phyloP scores from a whole-genome alignment of 2,113 vertebrate genomes.

The Gambusia affinis region DNA sequence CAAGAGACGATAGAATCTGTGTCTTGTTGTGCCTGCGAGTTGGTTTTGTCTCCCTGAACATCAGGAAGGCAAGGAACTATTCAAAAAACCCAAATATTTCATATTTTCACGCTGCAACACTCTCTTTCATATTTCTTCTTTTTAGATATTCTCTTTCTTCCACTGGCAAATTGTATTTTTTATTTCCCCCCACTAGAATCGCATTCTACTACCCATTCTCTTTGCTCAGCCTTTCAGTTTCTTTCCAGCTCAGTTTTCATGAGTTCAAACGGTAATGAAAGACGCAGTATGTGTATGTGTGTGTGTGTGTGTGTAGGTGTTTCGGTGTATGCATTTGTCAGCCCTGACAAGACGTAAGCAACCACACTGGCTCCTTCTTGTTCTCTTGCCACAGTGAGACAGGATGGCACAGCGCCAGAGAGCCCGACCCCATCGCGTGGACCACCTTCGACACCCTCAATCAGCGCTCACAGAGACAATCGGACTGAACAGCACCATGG shows the following conservation, averaged over 20 bases:
- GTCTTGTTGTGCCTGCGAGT: conserved; percentile 26
- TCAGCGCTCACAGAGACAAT: conserved; percentile 68
- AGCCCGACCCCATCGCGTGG: conserved; percentile 54
- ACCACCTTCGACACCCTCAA: conserved; percentile 57
- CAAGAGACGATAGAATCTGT: conserved; percentile 42
- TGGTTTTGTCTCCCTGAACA: conserved; percentile 49
- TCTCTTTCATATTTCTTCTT: conserved; percentile 48
- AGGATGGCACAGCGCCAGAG: conserved; percentile 41
- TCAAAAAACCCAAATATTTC: conserved; percentile 40
- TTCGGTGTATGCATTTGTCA: conserved; percentile 1
- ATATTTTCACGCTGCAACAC: conserved; percentile 32
- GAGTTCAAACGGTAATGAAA: conserved; percentile 44
- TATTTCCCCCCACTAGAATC: conserved; percentile 4
- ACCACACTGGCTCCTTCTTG: conserved; percentile 35
- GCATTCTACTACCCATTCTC: conserved; percentile 32
- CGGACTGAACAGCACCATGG: conserved; percentile 47
- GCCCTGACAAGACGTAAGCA: conserved; percentile 18
- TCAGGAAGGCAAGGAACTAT: conserved; percentile 54
- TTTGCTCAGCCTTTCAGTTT: conserved; percentile 19
- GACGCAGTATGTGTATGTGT: background rate
- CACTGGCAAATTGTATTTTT: conserved; percentile 3
- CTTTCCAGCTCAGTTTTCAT: conserved; percentile 39
- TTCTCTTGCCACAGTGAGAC: conserved; percentile 43
- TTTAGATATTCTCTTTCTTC: conserved; percentile 26
- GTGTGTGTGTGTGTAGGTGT: background rate